Base-by-base conservation (phyloP, 2,797 vertebrate genomes). In the Phoebastria nigripes region DNA sequence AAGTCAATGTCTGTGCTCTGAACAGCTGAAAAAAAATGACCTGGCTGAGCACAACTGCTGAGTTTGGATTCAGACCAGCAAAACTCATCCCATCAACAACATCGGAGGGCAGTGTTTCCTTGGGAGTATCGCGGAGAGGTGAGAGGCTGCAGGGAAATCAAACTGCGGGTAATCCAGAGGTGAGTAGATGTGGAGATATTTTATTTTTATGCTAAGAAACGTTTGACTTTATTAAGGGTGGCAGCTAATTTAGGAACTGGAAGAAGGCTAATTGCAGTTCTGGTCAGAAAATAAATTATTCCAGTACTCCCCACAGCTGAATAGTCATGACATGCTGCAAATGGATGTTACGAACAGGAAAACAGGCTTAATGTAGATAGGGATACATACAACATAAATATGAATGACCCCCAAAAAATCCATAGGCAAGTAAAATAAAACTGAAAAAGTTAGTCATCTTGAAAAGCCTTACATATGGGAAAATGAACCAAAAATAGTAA, bases 71-170 rank as follows among this genome's bases (percentile, higher is more conserved):
- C 62, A 61, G 46, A 56, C 11, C 78, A 79, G 49, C 33, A 79
- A 69, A 90, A 84, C 15, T 54, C 42, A 55, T 52, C 33, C 39
- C n/a, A 52, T 28, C 25, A 12, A 15, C 24, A 58, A 15, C 31
- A 5, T 42, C 1, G 7, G 42, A 88, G 46, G 62, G 74, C 70
- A 63, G 70, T 16, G 49, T 41, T 94, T 87, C 70, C 82, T 44
- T 33, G 70, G 80, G 70, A 94, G 58, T 51, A 26, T 6, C 0
- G 0, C 0, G 0, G 44, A 0, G 2, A 90, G 63, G 61, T n/a
- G 42, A 67, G 29, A 44, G 31, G 52, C 56, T 51, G 42, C 0
- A 0, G 28, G 15, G 46, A 84, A 94, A 87, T 54, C 22, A 44
- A 85, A n/a, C 55, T 70, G 31, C 2, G 3, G 70, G 11, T 72